phyloP scores from a whole-genome alignment of 2,797 vertebrate genomes.

The Anguilla pacifica region DNA sequence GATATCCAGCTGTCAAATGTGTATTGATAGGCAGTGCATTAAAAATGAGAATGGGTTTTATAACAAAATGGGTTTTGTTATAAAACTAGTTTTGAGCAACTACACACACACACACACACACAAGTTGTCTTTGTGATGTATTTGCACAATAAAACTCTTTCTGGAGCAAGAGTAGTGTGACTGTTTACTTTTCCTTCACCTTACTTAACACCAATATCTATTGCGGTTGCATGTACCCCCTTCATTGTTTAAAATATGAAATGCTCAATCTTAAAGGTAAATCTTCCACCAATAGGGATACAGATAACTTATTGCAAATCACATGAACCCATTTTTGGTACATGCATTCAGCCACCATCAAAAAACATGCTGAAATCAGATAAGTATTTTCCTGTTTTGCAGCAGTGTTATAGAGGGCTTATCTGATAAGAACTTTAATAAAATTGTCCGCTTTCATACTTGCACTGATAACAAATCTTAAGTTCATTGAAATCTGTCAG shows the following conservation, averaged over 20 bases:
- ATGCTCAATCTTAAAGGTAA: background rate
- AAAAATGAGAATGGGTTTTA: no score
- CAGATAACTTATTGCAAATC: background rate
- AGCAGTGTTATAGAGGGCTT: constrained; percentile 12
- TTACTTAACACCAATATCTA: background rate
- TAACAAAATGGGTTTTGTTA: no score
- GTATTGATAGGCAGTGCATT: background rate
- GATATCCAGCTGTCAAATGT: background rate
- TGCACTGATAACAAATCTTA: constrained; percentile 14
- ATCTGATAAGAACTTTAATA: constrained; percentile 26
- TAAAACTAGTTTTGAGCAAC: no score
- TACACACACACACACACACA: background rate
- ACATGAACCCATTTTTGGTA: background rate
- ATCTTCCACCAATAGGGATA: background rate
- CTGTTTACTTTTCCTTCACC: background rate
- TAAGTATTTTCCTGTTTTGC: constrained; percentile 18
- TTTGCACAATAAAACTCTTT: background rate
- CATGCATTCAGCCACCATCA: background rate
- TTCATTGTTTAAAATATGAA: background rate
- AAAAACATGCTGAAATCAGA: constrained; percentile 14
- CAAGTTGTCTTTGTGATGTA: background rate
- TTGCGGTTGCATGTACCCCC: background rate
- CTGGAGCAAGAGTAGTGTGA: background rate
- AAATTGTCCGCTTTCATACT: constrained; percentile 21
- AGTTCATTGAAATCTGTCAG: constrained; percentile 16